Evolutionary conservation across 2,888 invertebrate genomes (phyloP), one percentile per base, ranked within the genome.

Genomic region (Mechanitis mazaeus): DNA sequence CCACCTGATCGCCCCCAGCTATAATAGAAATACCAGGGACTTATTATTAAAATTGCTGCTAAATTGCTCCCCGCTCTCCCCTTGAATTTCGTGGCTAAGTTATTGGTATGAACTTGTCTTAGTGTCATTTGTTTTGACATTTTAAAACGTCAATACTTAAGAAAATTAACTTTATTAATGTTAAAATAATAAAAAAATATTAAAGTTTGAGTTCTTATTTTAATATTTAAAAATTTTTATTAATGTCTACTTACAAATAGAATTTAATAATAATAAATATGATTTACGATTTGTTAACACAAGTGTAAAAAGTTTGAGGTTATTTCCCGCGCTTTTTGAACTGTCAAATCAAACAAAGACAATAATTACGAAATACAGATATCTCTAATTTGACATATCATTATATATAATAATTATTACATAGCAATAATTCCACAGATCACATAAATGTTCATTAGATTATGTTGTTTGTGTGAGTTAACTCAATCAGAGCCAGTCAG

Each of bases 21-120:
- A 87, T 90, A 90, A 90, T 90, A 90, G 90, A 88, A 91, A 91
- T 91, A 82, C 91, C 91, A 75, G 80, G 82, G 87, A 86, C 89
- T 90, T 90, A 90, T 90, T 91, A 91, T 90, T 91, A 90, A 91
- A 91, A 90, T 91, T 90, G 89, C 91, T 90, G 87, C 84, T 87
- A 87, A 87, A 89, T 88, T 87, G 87, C 78, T 87, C 87, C 83
- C 85, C 82, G 78, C 84, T 71, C 68, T 65, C 83, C 87, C 87
- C 87, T 85, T 79, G 79, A 79, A 80, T 82, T 86, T 87, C 79
- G 83, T 79, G 73, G 80, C 76, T 78, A 81, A 83, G 79, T 81
- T 83, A 74, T 75, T 73, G 71, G 68, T 64, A 50, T 60, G 64
- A 59, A 64, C 64, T 66, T 64, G 63, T 69, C 58, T 64, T 68